Conservation (phyloP, 2,888 invertebrate genomes). For the Pachymerium ferrugineum region DNA sequence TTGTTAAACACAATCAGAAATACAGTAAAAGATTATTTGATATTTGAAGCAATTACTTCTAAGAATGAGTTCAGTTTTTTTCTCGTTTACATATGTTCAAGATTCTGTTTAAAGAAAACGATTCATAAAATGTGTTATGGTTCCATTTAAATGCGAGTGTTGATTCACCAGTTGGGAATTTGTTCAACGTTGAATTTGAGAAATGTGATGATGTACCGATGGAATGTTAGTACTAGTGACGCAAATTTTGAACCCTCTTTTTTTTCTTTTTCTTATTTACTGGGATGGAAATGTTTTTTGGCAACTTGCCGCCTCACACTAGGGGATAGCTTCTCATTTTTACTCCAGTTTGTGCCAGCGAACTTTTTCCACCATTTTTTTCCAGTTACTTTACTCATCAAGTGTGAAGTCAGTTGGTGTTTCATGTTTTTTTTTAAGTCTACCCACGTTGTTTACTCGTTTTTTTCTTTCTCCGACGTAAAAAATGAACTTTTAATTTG, state of each 20-base stretch:
- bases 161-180: constrained; percentile 12
- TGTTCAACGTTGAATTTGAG: constrained; percentile 11
- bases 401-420: neutral
- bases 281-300: constrained; percentile 4
- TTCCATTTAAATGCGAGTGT: neutral
- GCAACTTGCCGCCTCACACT: neutral
- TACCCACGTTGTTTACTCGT: neutral
- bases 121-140: neutral
- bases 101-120: neutral
- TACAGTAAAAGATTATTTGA: no score
- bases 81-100: no score
- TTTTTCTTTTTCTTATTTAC: constrained; percentile 1
- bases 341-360: neutral
- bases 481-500: neutral
- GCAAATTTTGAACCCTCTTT: constrained; percentile 10
- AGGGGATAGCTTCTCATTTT: neutral
- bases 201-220: constrained; percentile 15
- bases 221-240: constrained; percentile 5
- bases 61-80: no score
- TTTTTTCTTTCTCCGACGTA: no score
- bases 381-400: neutral
- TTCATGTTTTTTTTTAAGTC: neutral
- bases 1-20: no score
- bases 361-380: neutral
- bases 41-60: no score